phyloP scores from a whole-genome alignment of 2,797 vertebrate genomes.

The Pelobates cultripes region DNA sequence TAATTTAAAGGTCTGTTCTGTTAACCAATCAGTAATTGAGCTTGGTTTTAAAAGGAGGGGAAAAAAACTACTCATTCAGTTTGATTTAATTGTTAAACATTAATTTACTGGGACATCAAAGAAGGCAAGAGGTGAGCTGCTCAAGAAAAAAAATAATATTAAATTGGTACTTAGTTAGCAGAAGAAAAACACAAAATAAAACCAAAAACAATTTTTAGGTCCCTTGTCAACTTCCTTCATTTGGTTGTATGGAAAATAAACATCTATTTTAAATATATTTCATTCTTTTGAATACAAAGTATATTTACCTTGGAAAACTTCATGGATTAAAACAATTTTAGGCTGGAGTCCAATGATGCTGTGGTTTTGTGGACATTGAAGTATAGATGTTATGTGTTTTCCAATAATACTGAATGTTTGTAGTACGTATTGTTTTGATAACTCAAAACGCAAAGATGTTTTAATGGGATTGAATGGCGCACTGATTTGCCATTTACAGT shows the following conservation, averaged over 20 bases:
- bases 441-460: background rate
- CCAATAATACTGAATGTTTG: background rate
- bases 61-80: slow-evolving; percentile 68
- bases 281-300: too few relatives aligned
- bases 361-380: background rate
- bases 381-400: background rate
- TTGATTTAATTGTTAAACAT: slow-evolving; percentile 85
- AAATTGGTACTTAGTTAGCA: slow-evolving; percentile 70
- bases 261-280: slow-evolving; percentile 38
- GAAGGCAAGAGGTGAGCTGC: slow-evolving; percentile 63
- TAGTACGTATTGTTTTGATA: background rate
- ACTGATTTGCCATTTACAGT: background rate
- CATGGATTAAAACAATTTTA: background rate
- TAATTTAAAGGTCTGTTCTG: slow-evolving; percentile 78
- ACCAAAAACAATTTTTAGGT: slow-evolving; percentile 86
- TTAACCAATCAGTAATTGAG: slow-evolving; percentile 83
- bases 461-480: background rate
- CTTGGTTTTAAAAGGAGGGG: slow-evolving; percentile 68
- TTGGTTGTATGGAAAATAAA: slow-evolving; percentile 85
- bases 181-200: slow-evolving; percentile 58
- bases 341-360: background rate
- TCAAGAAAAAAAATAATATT: slow-evolving; percentile 72
- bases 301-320: too few relatives aligned
- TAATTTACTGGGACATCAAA: slow-evolving; percentile 80
- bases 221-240: slow-evolving; percentile 85